Evolutionary conservation across 2,113 vertebrate species (phyloP).

Genomic region (Amblyopsis rosae): DNA sequence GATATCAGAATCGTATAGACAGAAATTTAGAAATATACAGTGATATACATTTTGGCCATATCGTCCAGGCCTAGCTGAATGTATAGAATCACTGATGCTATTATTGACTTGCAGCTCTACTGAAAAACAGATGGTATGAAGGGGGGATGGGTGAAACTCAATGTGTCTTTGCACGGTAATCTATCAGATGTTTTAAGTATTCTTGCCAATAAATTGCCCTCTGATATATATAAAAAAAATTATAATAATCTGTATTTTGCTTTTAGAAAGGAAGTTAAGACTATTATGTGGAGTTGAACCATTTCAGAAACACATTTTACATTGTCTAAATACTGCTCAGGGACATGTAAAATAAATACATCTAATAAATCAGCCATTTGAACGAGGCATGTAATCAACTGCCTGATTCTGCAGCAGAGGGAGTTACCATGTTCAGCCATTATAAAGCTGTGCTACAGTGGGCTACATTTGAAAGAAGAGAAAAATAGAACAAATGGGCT

Average conservation of each 20-base stretch:
- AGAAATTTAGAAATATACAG: too few species aligned
- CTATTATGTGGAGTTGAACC: neutral
- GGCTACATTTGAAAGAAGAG: neutral
- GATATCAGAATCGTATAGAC: too few species aligned
- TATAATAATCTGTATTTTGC: neutral
- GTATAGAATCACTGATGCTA: slow-evolving; percentile 36
- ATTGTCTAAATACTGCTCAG: slow-evolving; percentile 11
- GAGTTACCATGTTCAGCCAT: slow-evolving; percentile 4
- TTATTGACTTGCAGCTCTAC: slow-evolving; percentile 25
- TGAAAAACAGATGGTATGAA: slow-evolving; percentile 24
- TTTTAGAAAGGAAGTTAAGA: slow-evolving; percentile 14
- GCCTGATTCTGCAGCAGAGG: slow-evolving; percentile 6
- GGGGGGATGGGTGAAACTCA: neutral
- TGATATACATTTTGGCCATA: too few species aligned
- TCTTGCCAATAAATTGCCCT: slow-evolving; percentile 9
- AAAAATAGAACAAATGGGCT: neutral
- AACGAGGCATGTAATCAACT: slow-evolving; percentile 5
- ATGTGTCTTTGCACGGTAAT: slow-evolving; percentile 14
- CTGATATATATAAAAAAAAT: slow-evolving; percentile 4
- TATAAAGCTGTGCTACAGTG: neutral
- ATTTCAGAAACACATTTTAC: neutral
- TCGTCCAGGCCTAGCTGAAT: slow-evolving; percentile 7
- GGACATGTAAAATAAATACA: neutral
- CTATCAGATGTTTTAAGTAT: slow-evolving; percentile 37
- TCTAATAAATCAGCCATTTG: slow-evolving; percentile 13